Percentiles rank a stretch among this genome's conserved stretches.
Evolutionary conservation across 2,113 vertebrate genomes (phyloP).

Genomic region (Calcarius ornatus): DNA sequence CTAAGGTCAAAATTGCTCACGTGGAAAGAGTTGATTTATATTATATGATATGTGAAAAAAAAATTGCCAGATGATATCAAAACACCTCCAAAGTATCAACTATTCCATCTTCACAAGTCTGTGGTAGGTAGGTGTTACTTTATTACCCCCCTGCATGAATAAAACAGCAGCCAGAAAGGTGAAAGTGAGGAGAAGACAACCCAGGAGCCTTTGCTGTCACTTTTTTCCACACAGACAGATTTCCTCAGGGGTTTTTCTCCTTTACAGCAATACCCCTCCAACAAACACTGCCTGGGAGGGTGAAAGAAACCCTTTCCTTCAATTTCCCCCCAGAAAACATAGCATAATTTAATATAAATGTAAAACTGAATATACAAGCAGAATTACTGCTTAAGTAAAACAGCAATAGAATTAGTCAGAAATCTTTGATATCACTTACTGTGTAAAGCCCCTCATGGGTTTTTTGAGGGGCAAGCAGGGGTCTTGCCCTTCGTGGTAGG

Average conservation of each 20-base stretch:
- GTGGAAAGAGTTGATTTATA: constrained; percentile 7
- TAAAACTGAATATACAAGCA: not conserved
- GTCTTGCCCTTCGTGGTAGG: rapidly evolving
- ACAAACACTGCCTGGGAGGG: not conserved
- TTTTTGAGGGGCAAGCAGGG: not conserved
- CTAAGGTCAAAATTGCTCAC: constrained; percentile 32
- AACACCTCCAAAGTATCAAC: not conserved
- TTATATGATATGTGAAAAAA: not conserved
- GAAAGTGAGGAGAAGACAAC: not conserved
- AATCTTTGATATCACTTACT: not conserved
- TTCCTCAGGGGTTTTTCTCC: not conserved
- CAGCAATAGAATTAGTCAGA: not conserved
- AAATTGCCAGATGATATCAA: constrained; percentile 4
- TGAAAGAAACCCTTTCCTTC: not conserved
- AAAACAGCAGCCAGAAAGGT: not conserved
- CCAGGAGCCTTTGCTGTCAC: not conserved
- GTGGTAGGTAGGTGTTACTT: not conserved
- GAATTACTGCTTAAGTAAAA: not conserved
- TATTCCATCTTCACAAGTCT: constrained; percentile 17
- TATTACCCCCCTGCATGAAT: not conserved
- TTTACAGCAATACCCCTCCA: not conserved
- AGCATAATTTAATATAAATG: not conserved
- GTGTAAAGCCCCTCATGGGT: not conserved
- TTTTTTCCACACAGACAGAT: not conserved
- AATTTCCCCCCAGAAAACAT: not conserved